A percentile compares a stretch with the other conserved stretches of the same genome.
phyloP scores from a whole-genome alignment of 2,797 vertebrate species.

The Hipposideros larvatus region DNA sequence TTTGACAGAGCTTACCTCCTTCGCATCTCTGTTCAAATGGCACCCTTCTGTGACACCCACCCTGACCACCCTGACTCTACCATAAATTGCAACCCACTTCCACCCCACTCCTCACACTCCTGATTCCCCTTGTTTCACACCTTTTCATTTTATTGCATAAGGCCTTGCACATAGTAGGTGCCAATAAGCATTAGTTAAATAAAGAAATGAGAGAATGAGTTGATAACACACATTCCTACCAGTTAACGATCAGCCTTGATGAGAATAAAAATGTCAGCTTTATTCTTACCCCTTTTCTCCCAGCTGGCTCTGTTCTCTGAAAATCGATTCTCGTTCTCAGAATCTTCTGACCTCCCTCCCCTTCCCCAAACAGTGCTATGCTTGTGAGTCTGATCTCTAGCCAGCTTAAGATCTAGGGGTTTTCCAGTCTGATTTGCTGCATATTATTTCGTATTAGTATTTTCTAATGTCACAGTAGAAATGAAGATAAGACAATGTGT shows the following conservation, averaged over 20 bases:
- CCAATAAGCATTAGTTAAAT: neutral
- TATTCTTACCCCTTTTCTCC: neutral
- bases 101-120: fast-evolving
- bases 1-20: constrained; percentile 13
- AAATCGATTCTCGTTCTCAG: neutral
- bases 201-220: neutral
- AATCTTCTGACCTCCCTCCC: neutral
- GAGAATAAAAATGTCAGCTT: neutral
- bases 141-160: neutral
- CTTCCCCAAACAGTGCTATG: neutral
- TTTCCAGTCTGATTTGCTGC: neutral
- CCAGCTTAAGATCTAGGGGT: neutral
- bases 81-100: neutral
- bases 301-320: neutral
- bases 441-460: constrained; percentile 37
- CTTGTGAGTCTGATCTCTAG: neutral
- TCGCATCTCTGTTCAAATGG: neutral
- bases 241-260: neutral
- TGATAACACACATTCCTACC: neutral
- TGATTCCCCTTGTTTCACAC: neutral
- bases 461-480: neutral
- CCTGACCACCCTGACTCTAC: too few species aligned
- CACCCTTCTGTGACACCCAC: neutral
- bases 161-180: neutral
- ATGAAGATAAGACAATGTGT: neutral